Conservation (phyloP, 1,140 invertebrate species). For the Tenebrio molitor region DNA sequence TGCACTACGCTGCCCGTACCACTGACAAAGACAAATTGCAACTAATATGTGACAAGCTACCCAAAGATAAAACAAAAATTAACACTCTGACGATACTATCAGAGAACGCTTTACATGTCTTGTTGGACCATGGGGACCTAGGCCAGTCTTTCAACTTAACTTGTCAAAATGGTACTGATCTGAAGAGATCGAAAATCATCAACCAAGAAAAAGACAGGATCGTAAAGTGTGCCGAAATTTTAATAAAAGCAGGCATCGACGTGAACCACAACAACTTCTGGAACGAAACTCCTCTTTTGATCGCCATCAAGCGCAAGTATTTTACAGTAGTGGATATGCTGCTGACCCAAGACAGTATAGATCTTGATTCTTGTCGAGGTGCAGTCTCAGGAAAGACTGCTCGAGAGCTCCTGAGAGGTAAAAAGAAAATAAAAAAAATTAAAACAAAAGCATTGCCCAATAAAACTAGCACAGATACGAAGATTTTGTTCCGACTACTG, state of each 20-base stretch:
- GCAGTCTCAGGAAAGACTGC: constrained; percentile 33
- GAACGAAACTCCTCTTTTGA: constrained; percentile 53
- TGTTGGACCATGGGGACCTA: constrained; percentile 48
- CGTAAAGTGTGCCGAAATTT: constrained; percentile 44
- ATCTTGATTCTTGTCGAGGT: constrained; percentile 50
- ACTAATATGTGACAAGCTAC: constrained; percentile 8
- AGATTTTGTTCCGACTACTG: constrained; percentile 48
- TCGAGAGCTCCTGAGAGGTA: constrained; percentile 47
- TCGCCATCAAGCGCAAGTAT: constrained; percentile 50
- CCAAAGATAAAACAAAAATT: constrained; percentile 2
- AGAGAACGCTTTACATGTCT: constrained; percentile 55
- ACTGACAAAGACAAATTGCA: constrained; percentile 39
- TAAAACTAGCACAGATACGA: too few species aligned
- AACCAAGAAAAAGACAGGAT: constrained; percentile 44
- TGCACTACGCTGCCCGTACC: constrained; percentile 51
- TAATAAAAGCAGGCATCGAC: constrained; percentile 50
- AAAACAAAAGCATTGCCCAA: too few species aligned
- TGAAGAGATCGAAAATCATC: constrained; percentile 45
- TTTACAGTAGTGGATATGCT: constrained; percentile 43
- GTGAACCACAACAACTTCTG: constrained; percentile 55
- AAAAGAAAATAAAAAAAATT: too few species aligned
- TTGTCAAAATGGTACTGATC: constrained; percentile 50
- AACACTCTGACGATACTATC: constrained; percentile 51
- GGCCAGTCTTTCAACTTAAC: constrained; percentile 41
- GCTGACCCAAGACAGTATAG: constrained; percentile 34